phyloP scores from a whole-genome alignment of 2,113 vertebrate genomes.

The Narcine bancroftii region DNA sequence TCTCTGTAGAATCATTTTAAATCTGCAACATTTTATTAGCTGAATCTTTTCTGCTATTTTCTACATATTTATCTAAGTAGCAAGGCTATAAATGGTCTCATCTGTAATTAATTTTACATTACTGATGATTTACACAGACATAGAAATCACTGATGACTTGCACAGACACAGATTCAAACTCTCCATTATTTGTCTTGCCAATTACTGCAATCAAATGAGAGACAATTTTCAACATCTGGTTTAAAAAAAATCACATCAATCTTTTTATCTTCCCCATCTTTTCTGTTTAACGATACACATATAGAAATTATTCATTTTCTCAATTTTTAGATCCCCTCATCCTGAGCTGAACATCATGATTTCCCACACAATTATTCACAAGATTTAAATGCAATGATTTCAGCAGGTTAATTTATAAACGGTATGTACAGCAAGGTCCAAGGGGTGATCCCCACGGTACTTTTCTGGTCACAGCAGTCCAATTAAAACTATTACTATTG shows the following conservation, averaged over 20 bases:
- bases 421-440: slow-evolving; percentile 1
- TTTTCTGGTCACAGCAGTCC: background rate
- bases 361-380: slow-evolving; percentile 24
- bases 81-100: background rate
- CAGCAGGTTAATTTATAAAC: background rate
- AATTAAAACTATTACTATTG: slow-evolving; percentile 30
- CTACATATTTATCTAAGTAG: too few species aligned
- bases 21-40: background rate
- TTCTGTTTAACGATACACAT: background rate
- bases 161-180: background rate
- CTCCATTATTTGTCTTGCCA: background rate
- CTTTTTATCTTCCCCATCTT: background rate
- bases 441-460: background rate
- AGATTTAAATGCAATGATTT: background rate
- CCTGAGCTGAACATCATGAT: background rate
- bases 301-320: background rate
- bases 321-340: background rate
- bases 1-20: background rate
- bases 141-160: background rate
- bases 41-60: background rate
- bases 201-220: slow-evolving; percentile 3
- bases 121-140: background rate
- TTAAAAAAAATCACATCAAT: background rate
- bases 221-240: background rate
- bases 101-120: background rate